Base-by-base conservation (phyloP, 2,797 vertebrate genomes). In the Chanos chanos region DNA sequence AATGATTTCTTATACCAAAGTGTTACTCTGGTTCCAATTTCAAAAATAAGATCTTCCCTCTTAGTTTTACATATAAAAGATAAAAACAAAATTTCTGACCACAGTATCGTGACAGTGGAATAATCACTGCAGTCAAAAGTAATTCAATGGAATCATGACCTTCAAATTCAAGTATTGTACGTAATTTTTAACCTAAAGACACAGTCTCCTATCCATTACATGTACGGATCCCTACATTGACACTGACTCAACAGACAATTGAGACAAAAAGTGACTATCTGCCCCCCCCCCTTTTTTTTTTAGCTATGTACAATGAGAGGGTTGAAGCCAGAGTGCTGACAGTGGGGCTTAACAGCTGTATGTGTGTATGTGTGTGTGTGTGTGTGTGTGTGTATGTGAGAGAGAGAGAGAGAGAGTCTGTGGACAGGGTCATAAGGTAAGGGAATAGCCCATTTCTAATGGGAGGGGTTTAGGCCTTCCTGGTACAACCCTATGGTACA, bases 281-380 rank as follows among this genome's bases (percentile, higher is more conserved):
- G 75, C 44, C 62, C 25, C 49, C n/a, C n/a, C n/a, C n/a, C n/a
- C n/a, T n/a, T n/a, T n/a, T n/a, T 70, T 71, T 68, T 72, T 71
- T 36, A 75, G 37, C 37, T 31, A n/a, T 58, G 52, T 70, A 77
- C 82, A 85, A 85, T 85, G 78, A 72, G 70, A 75, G 71, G 69
- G 64, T 70, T 27, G 39, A 62, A 66, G 47, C 61, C 68, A 78
- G 77, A 87, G 67, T 89, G 87, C 86, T 89, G 86, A 89, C 82
- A 69, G 55, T 78, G 66, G 71, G 56, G 76, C 72, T 80, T 77
- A 78, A 69, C 70, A 70, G 64, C 50, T 72, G 64, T 55, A 45
- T 36, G 47, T 43, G 15, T 36, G 37, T 28, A 41, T 13, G 33
- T 44, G 34, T 36, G 45, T 64, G 48, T 27, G 49, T 48, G 39